Evolutionary conservation across 2,113 vertebrate species (phyloP).

Genomic region (Channa argus): DNA sequence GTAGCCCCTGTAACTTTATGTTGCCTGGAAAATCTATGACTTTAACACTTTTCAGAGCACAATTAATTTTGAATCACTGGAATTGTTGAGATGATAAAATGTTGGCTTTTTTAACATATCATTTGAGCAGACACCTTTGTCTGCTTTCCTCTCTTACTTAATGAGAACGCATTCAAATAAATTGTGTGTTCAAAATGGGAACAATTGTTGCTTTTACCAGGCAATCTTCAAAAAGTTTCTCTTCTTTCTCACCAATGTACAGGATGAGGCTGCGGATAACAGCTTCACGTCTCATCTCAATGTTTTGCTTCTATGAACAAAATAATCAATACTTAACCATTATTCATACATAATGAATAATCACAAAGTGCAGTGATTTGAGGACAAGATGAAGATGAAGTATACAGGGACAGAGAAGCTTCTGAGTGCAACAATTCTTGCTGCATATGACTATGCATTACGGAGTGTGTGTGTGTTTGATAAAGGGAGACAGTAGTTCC

Average conservation of each 20-base stretch:
- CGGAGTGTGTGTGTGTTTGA: background rate
- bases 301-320: slow-evolving; percentile 11
- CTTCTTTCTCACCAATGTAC: background rate
- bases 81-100: no score
- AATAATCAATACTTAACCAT: background rate
- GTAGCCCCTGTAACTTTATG: no score
- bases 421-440: background rate
- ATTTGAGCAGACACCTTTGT: no score
- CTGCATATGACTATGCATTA: no score
- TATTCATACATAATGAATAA: background rate
- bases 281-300: slow-evolving; percentile 1
- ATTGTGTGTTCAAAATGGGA: background rate
- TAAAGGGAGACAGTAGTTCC: background rate
- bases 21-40: no score
- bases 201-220: background rate
- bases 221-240: slow-evolving; percentile 9
- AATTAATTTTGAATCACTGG: no score
- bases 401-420: no score
- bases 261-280: slow-evolving; percentile 2
- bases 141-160: background rate
- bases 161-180: background rate
- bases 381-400: background rate
- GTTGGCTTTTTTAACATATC: no score
- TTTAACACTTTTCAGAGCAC: no score
- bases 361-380: background rate